These are phyloP conservation scores for Etheostoma cragini DNA, from an alignment of 2,113 vertebrate genomes.

Conservation along the genomic window DNA sequence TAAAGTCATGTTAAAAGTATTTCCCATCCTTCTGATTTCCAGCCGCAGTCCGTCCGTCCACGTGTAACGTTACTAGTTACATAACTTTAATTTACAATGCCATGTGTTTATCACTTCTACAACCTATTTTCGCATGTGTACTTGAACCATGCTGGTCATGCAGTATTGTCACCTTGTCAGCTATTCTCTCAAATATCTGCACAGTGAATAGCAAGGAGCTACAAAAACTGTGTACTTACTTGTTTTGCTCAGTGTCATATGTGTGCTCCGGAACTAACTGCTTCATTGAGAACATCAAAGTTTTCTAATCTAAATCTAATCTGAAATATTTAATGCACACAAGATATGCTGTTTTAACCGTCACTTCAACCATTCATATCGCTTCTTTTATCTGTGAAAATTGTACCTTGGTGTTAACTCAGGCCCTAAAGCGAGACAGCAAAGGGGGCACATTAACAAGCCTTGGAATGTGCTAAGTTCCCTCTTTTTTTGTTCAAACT, in stretches of 20 bases:
- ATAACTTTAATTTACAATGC: no score
- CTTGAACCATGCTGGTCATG: neutral
- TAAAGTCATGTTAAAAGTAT: no score
- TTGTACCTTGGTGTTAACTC: constrained; percentile 33
- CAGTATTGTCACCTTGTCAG: constrained; percentile 10
- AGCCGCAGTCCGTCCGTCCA: no score
- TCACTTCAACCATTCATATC: constrained; percentile 27
- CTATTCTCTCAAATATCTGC: constrained; percentile 19
- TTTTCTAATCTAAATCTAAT: constrained; percentile 69
- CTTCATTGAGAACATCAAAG: constrained; percentile 64
- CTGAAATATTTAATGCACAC: constrained; percentile 61
- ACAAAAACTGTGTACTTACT: constrained; percentile 17
- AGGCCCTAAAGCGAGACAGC: constrained; percentile 31
- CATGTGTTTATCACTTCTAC: no score
- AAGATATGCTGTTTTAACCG: constrained; percentile 62
- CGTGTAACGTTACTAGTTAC: no score
- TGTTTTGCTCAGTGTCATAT: constrained; percentile 31
- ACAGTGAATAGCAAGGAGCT: constrained; percentile 6
- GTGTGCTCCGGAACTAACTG: constrained; percentile 51
- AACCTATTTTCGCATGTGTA: neutral
- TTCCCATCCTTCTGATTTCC: no score
- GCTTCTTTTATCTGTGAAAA: constrained; percentile 43
- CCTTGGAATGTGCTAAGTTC: neutral
- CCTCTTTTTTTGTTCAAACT: neutral
- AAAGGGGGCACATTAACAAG: neutral